These are phyloP conservation scores for Nannoperca obscura DNA, from an alignment of 2,797 vertebrate species.

Conservation along the genomic window DNA sequence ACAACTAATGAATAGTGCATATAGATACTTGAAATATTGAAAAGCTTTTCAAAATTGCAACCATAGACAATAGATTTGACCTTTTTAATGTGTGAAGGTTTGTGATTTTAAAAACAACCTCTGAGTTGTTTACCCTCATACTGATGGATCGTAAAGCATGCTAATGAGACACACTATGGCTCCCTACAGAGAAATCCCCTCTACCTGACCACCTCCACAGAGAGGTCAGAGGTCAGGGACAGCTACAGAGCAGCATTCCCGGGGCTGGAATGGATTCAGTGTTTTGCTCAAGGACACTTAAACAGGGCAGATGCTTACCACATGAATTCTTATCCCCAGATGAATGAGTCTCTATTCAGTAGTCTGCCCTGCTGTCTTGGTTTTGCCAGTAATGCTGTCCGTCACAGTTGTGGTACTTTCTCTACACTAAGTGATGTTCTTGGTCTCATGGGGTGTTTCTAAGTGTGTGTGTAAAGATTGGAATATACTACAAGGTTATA, in stretches of 20 bases:
- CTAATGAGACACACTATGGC: slow-evolving; percentile 56
- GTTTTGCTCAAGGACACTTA: slow-evolving; percentile 29
- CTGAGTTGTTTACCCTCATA: neutral
- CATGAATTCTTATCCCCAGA: slow-evolving; percentile 24
- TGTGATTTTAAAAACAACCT: neutral
- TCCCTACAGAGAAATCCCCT: slow-evolving; percentile 48
- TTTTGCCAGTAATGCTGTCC: slow-evolving; percentile 11
- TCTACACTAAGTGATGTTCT: neutral
- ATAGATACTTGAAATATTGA: neutral
- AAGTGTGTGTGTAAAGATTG: neutral
- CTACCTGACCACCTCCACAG: slow-evolving; percentile 25
- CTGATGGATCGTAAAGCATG: slow-evolving; percentile 43
- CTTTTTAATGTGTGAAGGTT: neutral
- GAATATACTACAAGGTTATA: neutral
- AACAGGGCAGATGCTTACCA: slow-evolving; percentile 20
- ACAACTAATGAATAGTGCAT: neutral
- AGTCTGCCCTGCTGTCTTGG: neutral
- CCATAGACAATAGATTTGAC: neutral
- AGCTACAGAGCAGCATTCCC: slow-evolving; percentile 35
- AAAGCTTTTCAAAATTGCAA: neutral
- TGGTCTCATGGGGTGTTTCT: slow-evolving; percentile 2
- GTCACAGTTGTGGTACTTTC: neutral
- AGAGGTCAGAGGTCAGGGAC: slow-evolving; percentile 65
- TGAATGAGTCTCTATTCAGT: slow-evolving; percentile 4
- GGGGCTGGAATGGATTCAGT: slow-evolving; percentile 14